Conservation (phyloP, 2,888 invertebrate genomes). For the Pterostichus niger region DNA sequence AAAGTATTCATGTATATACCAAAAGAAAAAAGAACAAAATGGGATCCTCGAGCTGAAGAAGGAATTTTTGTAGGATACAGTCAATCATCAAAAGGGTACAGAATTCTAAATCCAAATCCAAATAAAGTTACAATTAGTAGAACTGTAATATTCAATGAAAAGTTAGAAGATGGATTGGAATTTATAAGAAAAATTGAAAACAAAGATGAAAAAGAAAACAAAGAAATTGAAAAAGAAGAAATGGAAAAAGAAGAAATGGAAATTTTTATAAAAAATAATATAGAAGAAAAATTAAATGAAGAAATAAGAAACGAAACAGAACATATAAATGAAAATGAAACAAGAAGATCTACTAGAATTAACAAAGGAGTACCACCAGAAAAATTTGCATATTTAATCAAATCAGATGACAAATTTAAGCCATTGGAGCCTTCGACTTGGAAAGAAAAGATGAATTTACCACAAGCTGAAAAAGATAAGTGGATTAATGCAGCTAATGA, state of each 20-base stretch:
- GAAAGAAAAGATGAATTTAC: slow-evolving; percentile 26
- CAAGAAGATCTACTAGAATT: slow-evolving; percentile 12
- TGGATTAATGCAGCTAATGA: slow-evolving; percentile 69
- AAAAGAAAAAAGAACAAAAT: slow-evolving; percentile 67
- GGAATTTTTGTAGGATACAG: too few species aligned
- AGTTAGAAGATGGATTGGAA: slow-evolving; percentile 69
- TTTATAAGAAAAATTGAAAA: too few species aligned
- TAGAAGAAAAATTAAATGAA: background rate
- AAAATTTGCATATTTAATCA: background rate
- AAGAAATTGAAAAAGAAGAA: too few species aligned
- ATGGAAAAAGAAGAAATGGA: slow-evolving; percentile 10
- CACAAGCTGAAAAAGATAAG: slow-evolving; percentile 18
- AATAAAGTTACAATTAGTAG: too few species aligned
- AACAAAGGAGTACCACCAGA: slow-evolving; percentile 42
- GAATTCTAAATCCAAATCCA: too few species aligned
- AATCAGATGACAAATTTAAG: too few species aligned
- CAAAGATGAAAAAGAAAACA: too few species aligned
- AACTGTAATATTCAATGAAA: too few species aligned
- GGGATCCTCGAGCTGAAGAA: slow-evolving; percentile 67
- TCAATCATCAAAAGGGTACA: too few species aligned
- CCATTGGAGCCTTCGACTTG: background rate
- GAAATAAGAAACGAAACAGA: slow-evolving; percentile 10
- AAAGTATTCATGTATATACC: slow-evolving; percentile 66
- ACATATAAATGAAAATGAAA: background rate
- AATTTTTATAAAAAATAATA: background rate